phyloP scores from a whole-genome alignment of 2,113 vertebrate species.

The zebrafish (Danio rerio) region GRCz12tu NC_133176.1:18883501-18884000 shows the following conservation, averaged over 20 bases:
- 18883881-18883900: conserved; percentile 5
- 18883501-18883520: no score
- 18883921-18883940: conserved; percentile 1
- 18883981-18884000: background rate
- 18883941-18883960: background rate
- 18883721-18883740: background rate
- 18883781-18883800: conserved; percentile 50
- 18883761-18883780: conserved; percentile 55
- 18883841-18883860: conserved; percentile 39
- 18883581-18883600: no score
- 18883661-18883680: background rate
- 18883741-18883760: conserved; percentile 51
- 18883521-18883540: no score
- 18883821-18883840: conserved; percentile 31
- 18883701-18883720: background rate
- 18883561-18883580: no score
- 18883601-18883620: no score
- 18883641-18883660: background rate
- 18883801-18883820: conserved; percentile 6
- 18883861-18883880: conserved; percentile 25
- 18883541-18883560: no score
- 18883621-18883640: no score
- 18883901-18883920: conserved; percentile 4
- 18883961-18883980: background rate
- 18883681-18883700: background rate